Evolutionary conservation across 2,797 vertebrate species (phyloP), one percentile per base, ranked within the genome.

Genomic region (Aulostomus chinensis): DNA sequence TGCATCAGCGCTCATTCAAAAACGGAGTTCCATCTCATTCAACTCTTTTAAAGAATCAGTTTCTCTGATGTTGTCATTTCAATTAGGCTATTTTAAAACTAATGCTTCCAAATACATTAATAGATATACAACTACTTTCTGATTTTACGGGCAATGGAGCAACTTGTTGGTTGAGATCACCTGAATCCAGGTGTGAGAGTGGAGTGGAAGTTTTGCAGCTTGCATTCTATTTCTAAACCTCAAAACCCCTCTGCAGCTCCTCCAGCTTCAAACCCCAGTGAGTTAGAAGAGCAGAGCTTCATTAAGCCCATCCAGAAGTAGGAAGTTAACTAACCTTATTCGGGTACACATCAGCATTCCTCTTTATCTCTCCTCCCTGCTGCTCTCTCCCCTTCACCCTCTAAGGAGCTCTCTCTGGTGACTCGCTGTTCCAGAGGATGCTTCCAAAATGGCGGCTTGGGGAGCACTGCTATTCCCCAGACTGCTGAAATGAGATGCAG

Each of bases 391-490:
- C 33, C 25, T 55, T 32, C 39, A 22, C 67, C 58, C 76, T 70
- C 68, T 38, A 4, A 55, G 54, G 66, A 58, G 25, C 48, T 45
- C 60, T 76, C 67, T 73, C 66, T 16, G 25, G 68, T 58, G 81
- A 68, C 73, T 80, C 26, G 9, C 51, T 45, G 67, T 80, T 86
- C 78, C 78, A 70, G 45, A 70, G 57, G 65, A 79, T 70, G 78
- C 73, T 42, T 80, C 61, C 69, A 88, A 88, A 88, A 88, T 84
- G 86, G 82, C 59, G 56, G 68, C 63, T 51, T 28, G 0, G 80
- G 80, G 72, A 83, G 80, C 26, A 26, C 45, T 13, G 56, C 69
- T 80, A 88, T 76, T 86, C 86, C 89, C 85, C 58, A 46, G 73
- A 38, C 81, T 54, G 58, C 59, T 7, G 15, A 77, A 59, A 80